Evolutionary conservation across 2,888 invertebrate genomes (phyloP), one percentile per base, ranked within the genome.

Genomic region (Coleophora flavipennella): DNA sequence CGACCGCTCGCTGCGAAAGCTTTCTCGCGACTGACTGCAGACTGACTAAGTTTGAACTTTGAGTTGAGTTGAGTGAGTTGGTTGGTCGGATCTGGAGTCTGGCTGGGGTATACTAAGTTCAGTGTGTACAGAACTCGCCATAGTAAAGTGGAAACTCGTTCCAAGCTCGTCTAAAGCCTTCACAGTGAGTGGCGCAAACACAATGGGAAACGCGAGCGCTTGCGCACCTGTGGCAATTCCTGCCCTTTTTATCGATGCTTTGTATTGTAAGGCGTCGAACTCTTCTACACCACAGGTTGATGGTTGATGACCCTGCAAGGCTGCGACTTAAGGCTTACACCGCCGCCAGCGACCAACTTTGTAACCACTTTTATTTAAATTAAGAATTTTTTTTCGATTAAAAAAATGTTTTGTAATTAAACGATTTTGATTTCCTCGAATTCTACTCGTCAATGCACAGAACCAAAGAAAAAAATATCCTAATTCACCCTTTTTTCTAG

Each of bases 201-300:
- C 76, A 76, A 75, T 73, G 70, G 67, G 63, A 61, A 65, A 68
- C 61, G 62, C 70, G 62, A 66, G 74, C 75, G 74, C 76, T 51
- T 56, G 73, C 76, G 75, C 79, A 77, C 80, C 79, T 80, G 81
- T 76, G 75, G 56, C 58, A 57, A 57, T 50, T 29, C n/a, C 50
- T 45, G 43, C 48, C 51, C 52, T 60, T 67, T 67, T 76, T 73
- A 58, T 11, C 11, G 55, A 49, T 65, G 66, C 66, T 64, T 62
- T 58, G 57, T 62, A 62, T 57, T 58, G 60, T 53, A 57, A 67
- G 62, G 53, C 72, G 67, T 64, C 69, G 68, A 69, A 70, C 70
- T 70, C 73, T 74, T 74, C 68, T 70, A 73, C 72, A 56, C 58
- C 50, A 51, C 41, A 50, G 55, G 48, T 12, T 12, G 25, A 46